A percentile compares a stretch with the other conserved stretches of the same genome.
These are phyloP conservation scores for Baccha elongata DNA, from an alignment of 2,888 invertebrate genomes.

Conservation along the genomic window DNA sequence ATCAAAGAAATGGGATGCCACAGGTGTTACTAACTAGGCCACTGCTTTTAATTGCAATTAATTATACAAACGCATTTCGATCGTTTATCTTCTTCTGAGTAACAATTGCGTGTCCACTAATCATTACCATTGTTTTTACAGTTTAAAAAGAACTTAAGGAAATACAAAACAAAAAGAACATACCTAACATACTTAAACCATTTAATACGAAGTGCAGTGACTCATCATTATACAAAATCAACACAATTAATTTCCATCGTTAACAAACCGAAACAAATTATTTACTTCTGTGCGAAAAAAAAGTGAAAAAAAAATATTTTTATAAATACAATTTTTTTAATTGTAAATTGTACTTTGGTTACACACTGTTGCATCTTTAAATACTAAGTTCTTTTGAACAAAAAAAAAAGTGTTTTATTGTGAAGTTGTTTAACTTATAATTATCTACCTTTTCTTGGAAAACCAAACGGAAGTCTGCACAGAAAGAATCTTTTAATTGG, in stretches of 20 bases:
- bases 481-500: slow-evolving; percentile 15
- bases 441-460: not conserved
- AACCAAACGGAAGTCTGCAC: not conserved
- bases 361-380: slow-evolving; percentile 49
- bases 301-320: slow-evolving; percentile 14
- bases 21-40: slow-evolving; percentile 59
- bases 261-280: slow-evolving; percentile 63
- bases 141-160: slow-evolving; percentile 40
- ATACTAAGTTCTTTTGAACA: slow-evolving; percentile 31
- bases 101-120: slow-evolving; percentile 37
- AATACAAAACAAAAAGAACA: not conserved
- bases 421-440: slow-evolving; percentile 4
- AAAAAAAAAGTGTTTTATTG: slow-evolving; percentile 38
- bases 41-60: slow-evolving; percentile 39
- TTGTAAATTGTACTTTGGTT: slow-evolving; percentile 45
- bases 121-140: slow-evolving; percentile 48
- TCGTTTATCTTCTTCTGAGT: slow-evolving; percentile 31
- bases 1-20: slow-evolving; percentile 46
- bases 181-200: slow-evolving; percentile 1
- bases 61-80: slow-evolving; percentile 57
- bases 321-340: not conserved
- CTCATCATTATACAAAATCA: slow-evolving; percentile 40
- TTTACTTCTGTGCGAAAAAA: slow-evolving; percentile 31
- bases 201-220: slow-evolving; percentile 51
- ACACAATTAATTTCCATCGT: slow-evolving; percentile 41